Percentiles rank a stretch among this genome's conserved stretches.
Conservation (phyloP, 2,797 vertebrate genomes). For the Chiropotes sagulatus region DNA sequence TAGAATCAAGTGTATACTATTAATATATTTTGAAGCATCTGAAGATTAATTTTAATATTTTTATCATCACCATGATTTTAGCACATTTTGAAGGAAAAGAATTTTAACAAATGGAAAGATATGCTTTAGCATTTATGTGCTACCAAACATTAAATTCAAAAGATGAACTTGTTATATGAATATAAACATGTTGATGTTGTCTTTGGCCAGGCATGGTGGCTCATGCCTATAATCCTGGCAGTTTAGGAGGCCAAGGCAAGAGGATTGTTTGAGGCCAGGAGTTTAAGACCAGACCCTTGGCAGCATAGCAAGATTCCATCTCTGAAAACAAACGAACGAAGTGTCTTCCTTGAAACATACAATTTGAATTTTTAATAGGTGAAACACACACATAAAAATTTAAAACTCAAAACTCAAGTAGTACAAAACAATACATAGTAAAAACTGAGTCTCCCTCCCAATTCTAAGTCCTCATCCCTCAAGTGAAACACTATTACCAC, state of each 20-base stretch:
- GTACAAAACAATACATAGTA: not conserved
- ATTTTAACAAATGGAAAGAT: not conserved
- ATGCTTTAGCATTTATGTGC: not conserved
- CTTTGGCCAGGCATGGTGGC: not conserved
- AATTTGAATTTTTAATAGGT: not conserved
- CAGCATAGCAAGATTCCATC: not conserved
- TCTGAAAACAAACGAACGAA: not conserved
- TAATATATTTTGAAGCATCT: not conserved
- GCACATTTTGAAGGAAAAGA: not conserved
- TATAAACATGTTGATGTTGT: not conserved
- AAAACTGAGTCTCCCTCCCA: not conserved
- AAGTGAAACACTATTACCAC: not conserved
- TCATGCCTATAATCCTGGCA: not conserved
- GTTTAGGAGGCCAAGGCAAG: not conserved
- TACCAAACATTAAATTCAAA: slow-evolving; percentile 5
- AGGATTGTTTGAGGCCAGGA: not conserved
- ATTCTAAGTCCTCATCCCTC: not conserved
- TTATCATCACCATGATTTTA: not conserved
- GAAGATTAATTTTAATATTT: not conserved
- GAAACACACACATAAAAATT: not conserved
- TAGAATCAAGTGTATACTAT: not conserved
- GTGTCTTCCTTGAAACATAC: not conserved
- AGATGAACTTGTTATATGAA: not conserved
- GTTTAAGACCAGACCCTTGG: not conserved
- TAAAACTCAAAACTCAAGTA: not conserved